These are phyloP conservation scores for Ectemnius continuus DNA, from an alignment of 2,888 invertebrate genomes.

Conservation along the genomic window DNA sequence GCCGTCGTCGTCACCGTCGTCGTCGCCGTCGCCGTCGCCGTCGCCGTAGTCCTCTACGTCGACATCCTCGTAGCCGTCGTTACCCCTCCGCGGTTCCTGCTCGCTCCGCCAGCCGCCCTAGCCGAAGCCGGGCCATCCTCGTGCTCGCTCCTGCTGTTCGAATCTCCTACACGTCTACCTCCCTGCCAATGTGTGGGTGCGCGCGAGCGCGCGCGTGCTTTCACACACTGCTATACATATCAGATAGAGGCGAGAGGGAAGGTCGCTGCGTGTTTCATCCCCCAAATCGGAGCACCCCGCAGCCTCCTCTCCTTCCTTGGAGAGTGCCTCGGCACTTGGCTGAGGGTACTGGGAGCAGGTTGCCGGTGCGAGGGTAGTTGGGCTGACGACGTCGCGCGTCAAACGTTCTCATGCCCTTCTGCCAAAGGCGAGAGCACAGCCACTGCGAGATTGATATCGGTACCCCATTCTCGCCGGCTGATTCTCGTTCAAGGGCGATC, in stretches of 20 bases:
- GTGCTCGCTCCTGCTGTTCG: constrained; percentile 16
- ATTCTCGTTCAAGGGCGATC: constrained; percentile 6
- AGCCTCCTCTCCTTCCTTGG: background rate
- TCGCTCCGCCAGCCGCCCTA: constrained; percentile 19
- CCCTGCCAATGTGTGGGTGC: background rate
- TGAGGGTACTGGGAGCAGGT: background rate
- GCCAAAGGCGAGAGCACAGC: background rate
- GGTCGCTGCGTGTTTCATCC: constrained; percentile 69
- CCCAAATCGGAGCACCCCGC: constrained; percentile 61
- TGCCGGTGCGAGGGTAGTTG: constrained; percentile 13
- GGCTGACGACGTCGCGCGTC: constrained; percentile 38
- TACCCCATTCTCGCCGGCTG: background rate
- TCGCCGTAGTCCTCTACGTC: constrained; percentile 40
- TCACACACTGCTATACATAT: background rate
- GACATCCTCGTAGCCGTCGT: constrained; percentile 41
- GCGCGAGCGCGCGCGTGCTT: background rate
- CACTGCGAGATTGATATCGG: background rate
- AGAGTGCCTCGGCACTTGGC: background rate
- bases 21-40: constrained; percentile 41
- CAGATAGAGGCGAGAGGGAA: constrained; percentile 4
- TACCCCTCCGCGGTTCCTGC: constrained; percentile 30
- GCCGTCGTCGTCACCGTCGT: constrained; percentile 49
- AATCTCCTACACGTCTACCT: background rate
- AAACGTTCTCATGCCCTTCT: constrained; percentile 29
- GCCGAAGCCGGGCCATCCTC: constrained; percentile 38